phyloP scores from a whole-genome alignment of 2,113 vertebrate species.

The Micronycteris hirsuta region DNA sequence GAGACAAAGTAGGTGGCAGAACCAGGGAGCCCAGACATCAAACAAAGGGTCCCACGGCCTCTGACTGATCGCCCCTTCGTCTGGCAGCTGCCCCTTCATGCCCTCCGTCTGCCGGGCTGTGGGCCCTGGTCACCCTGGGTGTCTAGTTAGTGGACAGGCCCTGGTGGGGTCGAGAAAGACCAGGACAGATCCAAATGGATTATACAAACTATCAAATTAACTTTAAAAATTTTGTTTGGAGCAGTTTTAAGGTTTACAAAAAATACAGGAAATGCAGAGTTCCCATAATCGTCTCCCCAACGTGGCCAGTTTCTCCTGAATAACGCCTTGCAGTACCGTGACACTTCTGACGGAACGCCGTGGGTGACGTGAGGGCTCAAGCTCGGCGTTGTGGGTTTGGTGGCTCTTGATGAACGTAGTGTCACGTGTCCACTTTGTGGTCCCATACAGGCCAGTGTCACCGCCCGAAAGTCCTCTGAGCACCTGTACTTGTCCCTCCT shows the following conservation, averaged over 20 bases:
- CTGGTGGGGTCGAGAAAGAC: neutral
- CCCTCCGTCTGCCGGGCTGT: neutral
- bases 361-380: rapidly evolving
- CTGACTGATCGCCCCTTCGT: neutral
- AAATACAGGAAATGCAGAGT: neutral
- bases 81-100: rapidly evolving
- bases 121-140: neutral
- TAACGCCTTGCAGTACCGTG: rapidly evolving
- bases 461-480: too few species aligned
- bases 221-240: neutral
- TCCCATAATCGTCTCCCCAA: neutral
- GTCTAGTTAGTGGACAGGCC: neutral
- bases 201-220: neutral
- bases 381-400: rapidly evolving
- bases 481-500: rapidly evolving
- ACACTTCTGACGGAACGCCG: neutral
- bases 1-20: neutral
- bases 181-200: too few species aligned
- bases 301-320: rapidly evolving
- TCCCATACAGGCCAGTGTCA: neutral
- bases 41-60: neutral
- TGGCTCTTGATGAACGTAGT: neutral
- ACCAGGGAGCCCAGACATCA: neutral
- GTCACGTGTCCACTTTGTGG: rapidly evolving
- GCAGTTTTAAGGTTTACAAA: neutral